Evolutionary conservation across 2,888 invertebrate genomes (phyloP).

Genomic region (Tachina fera): DNA sequence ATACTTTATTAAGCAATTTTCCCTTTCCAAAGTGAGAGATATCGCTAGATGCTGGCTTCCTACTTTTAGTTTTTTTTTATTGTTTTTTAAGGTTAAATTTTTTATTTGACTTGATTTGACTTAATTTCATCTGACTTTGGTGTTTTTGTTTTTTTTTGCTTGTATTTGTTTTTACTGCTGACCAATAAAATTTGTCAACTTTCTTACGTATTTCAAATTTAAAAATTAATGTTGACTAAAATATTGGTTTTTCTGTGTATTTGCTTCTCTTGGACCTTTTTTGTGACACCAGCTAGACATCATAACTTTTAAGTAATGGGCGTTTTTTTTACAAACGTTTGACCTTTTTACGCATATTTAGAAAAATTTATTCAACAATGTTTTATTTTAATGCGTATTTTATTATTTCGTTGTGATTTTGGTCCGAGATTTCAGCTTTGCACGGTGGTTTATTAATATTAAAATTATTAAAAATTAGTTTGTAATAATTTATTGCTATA

Average conservation of each 20-base stretch:
- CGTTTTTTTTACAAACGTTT: background rate
- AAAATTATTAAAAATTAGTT: too few species aligned
- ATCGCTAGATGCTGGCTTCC: background rate
- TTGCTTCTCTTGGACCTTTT: background rate
- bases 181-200: conserved; percentile 46
- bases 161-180: background rate
- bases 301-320: conserved; percentile 50
- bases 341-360: background rate
- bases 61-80: background rate
- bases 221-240: conserved; percentile 37
- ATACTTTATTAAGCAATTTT: conserved; percentile 54
- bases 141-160: background rate
- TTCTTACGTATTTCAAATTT: conserved; percentile 44
- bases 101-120: conserved; percentile 35
- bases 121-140: background rate
- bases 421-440: conserved; percentile 2
- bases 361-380: conserved; percentile 3
- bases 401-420: conserved; percentile 31
- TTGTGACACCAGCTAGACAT: conserved; percentile 46
- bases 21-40: background rate
- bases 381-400: conserved; percentile 41
- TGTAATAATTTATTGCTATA: too few species aligned
- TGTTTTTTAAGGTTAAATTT: conserved; percentile 33
- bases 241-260: conserved; percentile 16
- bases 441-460: background rate